Conservation (phyloP, 2,113 vertebrate genomes). For the Arenaria interpres region DNA sequence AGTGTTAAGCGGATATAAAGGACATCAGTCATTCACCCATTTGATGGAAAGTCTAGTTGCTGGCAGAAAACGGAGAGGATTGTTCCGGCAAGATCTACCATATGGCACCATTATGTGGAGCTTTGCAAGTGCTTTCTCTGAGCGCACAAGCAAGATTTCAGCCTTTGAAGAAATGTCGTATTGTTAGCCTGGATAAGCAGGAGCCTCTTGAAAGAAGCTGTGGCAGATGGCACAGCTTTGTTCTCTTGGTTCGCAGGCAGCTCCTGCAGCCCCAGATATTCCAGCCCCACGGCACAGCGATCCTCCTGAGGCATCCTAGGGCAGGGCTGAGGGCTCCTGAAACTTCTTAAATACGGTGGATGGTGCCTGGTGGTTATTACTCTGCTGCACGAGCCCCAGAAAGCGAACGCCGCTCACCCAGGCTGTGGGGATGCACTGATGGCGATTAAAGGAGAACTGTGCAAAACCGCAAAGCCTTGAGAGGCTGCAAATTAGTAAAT, state of each 20-base stretch:
- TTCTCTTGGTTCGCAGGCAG: not conserved
- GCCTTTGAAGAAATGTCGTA: constrained; percentile 29
- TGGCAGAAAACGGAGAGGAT: constrained; percentile 38
- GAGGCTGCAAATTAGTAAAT: not conserved
- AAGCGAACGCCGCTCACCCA: accelerated
- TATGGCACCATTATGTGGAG: constrained; percentile 50
- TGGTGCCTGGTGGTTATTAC: not conserved
- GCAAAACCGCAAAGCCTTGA: not conserved
- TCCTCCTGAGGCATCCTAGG: not conserved
- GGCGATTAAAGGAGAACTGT: not conserved
- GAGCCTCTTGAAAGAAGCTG: constrained; percentile 48
- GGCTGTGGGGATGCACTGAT: accelerated
- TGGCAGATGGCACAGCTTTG: constrained; percentile 67
- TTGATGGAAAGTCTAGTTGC: constrained; percentile 35
- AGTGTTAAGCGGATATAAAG: constrained; percentile 47
- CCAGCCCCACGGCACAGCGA: not conserved
- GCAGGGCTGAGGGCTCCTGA: not conserved
- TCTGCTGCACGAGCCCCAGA: accelerated
- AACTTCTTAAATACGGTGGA: not conserved
- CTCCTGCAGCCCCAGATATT: not conserved
- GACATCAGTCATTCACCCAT: constrained; percentile 43
- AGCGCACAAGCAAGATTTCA: constrained; percentile 27
- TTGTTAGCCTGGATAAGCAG: constrained; percentile 26
- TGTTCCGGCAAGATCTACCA: constrained; percentile 51
- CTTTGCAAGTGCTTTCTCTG: constrained; percentile 50